A percentile compares a stretch with the other conserved stretches of the same genome.
Conservation (phyloP, 2,888 invertebrate genomes). For the Lochmaea capreae region DNA sequence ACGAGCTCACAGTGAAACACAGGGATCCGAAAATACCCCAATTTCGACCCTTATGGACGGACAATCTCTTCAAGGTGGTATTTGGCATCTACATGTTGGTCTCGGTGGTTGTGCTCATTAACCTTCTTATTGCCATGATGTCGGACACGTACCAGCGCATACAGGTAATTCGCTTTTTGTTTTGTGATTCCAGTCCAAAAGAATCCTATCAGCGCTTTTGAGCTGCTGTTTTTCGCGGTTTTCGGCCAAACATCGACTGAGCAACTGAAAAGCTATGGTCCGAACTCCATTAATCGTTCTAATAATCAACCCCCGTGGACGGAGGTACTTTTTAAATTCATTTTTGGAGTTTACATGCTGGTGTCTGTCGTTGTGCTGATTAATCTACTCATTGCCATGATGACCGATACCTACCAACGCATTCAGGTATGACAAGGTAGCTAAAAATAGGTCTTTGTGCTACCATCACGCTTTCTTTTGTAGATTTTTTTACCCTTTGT, state of each 20-base stretch:
- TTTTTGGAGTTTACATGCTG: constrained; percentile 96
- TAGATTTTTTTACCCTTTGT: constrained; percentile 38
- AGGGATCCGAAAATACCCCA: constrained; percentile 78
- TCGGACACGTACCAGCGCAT: constrained; percentile 99
- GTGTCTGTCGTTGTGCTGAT: constrained; percentile 99
- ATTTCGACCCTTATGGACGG: constrained; percentile 86
- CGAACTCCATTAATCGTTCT: constrained; percentile 56
- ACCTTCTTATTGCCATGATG: constrained; percentile 99
- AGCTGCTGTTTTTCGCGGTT: constrained; percentile 98
- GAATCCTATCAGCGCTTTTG: constrained; percentile 93
- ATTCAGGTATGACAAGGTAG: constrained; percentile 81
- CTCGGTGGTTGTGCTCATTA: constrained; percentile 97
- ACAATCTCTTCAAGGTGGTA: constrained; percentile 88
- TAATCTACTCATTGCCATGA: constrained; percentile 99
- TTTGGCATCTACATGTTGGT: constrained; percentile 99
- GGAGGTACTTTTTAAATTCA: constrained; percentile 86
- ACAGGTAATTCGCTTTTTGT: constrained; percentile 78
- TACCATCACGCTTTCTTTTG: constrained; percentile 41
- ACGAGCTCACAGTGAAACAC: constrained; percentile 77
- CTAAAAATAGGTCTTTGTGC: constrained; percentile 37
- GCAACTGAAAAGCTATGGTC: constrained; percentile 76
- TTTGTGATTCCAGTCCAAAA: constrained; percentile 85
- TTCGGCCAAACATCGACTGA: constrained; percentile 93
- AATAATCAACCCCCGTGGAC: constrained; percentile 83
- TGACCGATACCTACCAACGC: constrained; percentile 99